A percentile compares a stretch with the other conserved stretches of the same genome.
Evolutionary conservation across 2,113 vertebrate genomes (phyloP).

Genomic region (Ictidomys tridecemlineatus): DNA sequence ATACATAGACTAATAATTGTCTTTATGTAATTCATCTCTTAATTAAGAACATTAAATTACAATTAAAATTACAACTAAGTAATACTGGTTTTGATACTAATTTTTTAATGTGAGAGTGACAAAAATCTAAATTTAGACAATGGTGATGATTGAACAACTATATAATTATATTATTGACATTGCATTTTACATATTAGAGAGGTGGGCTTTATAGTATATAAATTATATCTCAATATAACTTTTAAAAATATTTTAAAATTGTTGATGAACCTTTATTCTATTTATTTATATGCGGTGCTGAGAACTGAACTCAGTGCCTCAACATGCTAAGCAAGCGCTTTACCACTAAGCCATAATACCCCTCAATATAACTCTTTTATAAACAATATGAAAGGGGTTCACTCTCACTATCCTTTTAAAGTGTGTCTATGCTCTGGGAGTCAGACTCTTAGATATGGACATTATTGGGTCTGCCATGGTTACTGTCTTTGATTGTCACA

Average conservation of each 20-base stretch:
- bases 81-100: background rate
- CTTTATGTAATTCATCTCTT: background rate
- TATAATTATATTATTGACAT: background rate
- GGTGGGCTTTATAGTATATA: background rate
- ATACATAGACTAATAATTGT: background rate
- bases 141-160: background rate
- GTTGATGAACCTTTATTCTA: too few relatives aligned
- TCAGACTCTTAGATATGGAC: background rate
- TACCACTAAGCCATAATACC: too few relatives aligned
- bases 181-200: background rate
- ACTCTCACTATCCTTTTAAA: too few relatives aligned
- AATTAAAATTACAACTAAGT: background rate
- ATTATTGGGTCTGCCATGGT: background rate
- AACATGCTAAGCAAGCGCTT: too few relatives aligned
- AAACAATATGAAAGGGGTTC: background rate
- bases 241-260: too few relatives aligned
- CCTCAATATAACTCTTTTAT: background rate
- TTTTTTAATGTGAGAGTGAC: background rate
- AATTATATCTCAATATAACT: background rate
- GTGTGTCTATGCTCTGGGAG: too few relatives aligned
- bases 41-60: background rate
- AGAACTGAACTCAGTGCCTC: too few relatives aligned
- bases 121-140: background rate
- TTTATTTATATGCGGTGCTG: too few relatives aligned
- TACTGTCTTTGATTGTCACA: background rate